Conservation (phyloP, 2,888 invertebrate genomes). For the Pardosa pseudoannulata region DNA sequence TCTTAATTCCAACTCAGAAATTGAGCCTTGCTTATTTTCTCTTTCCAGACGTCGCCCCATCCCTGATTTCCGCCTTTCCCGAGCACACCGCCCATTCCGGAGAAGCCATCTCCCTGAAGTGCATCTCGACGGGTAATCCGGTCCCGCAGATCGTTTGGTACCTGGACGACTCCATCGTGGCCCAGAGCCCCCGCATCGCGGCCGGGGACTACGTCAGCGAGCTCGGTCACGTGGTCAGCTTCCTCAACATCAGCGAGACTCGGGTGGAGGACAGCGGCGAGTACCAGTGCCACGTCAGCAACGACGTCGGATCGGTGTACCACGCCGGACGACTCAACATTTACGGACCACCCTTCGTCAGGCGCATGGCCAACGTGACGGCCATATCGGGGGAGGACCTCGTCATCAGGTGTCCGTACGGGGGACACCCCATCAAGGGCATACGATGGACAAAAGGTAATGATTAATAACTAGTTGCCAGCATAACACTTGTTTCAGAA, state of each 20-base stretch:
- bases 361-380: slow-evolving; percentile 80
- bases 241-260: slow-evolving; percentile 77
- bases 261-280: slow-evolving; percentile 61
- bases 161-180: slow-evolving; percentile 76
- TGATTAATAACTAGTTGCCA: too few species aligned
- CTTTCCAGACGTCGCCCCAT: slow-evolving; percentile 54
- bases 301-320: slow-evolving; percentile 76
- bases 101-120: slow-evolving; percentile 63
- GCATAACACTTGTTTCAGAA: too few species aligned
- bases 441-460: slow-evolving; percentile 88
- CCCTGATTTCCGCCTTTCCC: slow-evolving; percentile 55
- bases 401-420: slow-evolving; percentile 88
- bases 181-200: slow-evolving; percentile 75
- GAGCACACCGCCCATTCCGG: slow-evolving; percentile 48
- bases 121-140: slow-evolving; percentile 75
- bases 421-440: slow-evolving; percentile 89
- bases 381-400: slow-evolving; percentile 88
- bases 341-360: slow-evolving; percentile 79
- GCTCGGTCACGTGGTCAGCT: slow-evolving; percentile 77
- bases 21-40: too few species aligned
- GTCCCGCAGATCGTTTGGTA: slow-evolving; percentile 75
- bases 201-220: slow-evolving; percentile 76
- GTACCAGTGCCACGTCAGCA: slow-evolving; percentile 73
- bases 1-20: too few species aligned
- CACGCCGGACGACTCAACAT: slow-evolving; percentile 77